These are phyloP conservation scores for Meteorus cinctellus DNA, from an alignment of 2,888 invertebrate species.

Conservation along the genomic window DNA sequence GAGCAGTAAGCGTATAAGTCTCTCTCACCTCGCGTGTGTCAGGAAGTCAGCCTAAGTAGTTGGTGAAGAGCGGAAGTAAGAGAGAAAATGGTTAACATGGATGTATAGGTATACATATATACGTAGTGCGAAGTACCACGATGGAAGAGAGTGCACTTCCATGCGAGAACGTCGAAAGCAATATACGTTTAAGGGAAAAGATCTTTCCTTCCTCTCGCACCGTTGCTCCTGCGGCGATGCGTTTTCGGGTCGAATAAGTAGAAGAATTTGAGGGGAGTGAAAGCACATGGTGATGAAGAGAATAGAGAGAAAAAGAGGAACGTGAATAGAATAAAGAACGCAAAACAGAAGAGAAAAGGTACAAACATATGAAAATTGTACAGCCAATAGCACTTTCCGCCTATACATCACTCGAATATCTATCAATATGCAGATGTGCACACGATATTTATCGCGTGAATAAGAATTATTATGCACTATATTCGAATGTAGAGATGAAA, in stretches of 20 bases:
- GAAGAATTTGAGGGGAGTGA: slow-evolving; percentile 14
- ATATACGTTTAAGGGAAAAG: slow-evolving; percentile 48
- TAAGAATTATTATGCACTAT: not conserved
- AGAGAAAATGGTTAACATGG: not conserved
- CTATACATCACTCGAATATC: not conserved
- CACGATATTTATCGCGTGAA: slow-evolving; percentile 3
- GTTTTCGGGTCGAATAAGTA: slow-evolving; percentile 39
- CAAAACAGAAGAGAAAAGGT: slow-evolving; percentile 3
- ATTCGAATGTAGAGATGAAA: not conserved
- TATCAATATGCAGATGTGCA: not conserved
- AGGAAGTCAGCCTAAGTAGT: slow-evolving; percentile 19
- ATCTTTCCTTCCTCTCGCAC: slow-evolving; percentile 28
- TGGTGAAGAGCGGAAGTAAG: slow-evolving; percentile 9
- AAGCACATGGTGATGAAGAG: slow-evolving; percentile 35
- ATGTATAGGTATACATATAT: slow-evolving; percentile 4
- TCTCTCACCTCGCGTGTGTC: not conserved
- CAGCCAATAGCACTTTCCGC: slow-evolving; percentile 22
- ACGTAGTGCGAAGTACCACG: slow-evolving; percentile 2
- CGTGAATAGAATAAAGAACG: not conserved
- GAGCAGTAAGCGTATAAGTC: not conserved
- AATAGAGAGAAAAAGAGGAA: slow-evolving; percentile 27
- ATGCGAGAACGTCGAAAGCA: slow-evolving; percentile 52
- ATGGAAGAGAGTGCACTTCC: slow-evolving; percentile 53
- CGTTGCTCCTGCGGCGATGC: slow-evolving; percentile 32
- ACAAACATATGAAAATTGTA: slow-evolving; percentile 35